Evolutionary conservation across 2,797 vertebrate genomes (phyloP).

Genomic region (Pristis pectinata): DNA sequence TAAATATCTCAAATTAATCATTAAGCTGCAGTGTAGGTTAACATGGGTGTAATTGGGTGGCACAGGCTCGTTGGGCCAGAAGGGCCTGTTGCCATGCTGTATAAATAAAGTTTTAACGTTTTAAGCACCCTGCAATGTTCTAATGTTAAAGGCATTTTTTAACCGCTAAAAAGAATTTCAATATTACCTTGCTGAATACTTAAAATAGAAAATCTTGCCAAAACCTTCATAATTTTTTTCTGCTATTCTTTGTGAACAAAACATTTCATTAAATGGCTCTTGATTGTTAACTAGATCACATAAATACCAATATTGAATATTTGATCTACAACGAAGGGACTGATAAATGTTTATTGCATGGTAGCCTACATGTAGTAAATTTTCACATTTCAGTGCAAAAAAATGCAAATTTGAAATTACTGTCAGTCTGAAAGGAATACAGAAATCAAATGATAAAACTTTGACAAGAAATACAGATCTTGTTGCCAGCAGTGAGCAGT

Average conservation of each 20-base stretch:
- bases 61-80: no score
- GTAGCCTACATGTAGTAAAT: slow-evolving; percentile 42
- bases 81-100: no score
- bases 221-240: neutral
- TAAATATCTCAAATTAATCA: neutral
- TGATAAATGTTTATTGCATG: slow-evolving; percentile 42
- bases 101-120: no score
- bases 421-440: neutral
- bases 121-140: neutral
- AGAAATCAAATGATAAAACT: neutral
- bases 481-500: no score
- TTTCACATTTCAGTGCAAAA: neutral
- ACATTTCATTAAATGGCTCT: neutral
- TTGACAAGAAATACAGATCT: no score
- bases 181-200: neutral
- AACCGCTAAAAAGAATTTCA: neutral
- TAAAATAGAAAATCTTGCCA: neutral
- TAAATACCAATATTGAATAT: slow-evolving; percentile 47
- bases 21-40: no score
- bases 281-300: slow-evolving; percentile 36
- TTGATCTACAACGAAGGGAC: slow-evolving; percentile 50
- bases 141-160: neutral
- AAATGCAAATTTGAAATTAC: neutral
- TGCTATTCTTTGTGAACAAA: neutral
- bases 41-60: no score